These are phyloP conservation scores for Capitulum mitella DNA, from an alignment of 2,888 invertebrate species.

Conservation along the genomic window DNA sequence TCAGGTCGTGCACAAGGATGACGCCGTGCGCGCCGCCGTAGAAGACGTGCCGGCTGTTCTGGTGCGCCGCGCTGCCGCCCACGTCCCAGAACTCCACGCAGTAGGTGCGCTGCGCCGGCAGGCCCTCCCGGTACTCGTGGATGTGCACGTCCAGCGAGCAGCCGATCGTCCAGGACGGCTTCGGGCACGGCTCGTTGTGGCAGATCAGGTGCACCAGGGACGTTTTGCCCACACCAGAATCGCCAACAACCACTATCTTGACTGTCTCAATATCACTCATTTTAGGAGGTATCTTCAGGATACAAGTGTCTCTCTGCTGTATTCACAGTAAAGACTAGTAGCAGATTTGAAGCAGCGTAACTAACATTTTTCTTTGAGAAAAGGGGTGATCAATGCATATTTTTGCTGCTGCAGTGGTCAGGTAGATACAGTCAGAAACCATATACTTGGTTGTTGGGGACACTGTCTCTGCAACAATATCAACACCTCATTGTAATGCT, in stretches of 20 bases:
- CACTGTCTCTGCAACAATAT: too few relatives aligned
- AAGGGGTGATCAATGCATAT: too few relatives aligned
- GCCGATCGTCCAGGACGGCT: slow-evolving; percentile 93
- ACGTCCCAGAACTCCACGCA: slow-evolving; percentile 97
- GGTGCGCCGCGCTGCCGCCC: slow-evolving; percentile 87
- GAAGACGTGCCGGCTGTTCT: slow-evolving; percentile 87
- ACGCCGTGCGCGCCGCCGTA: slow-evolving; percentile 89
- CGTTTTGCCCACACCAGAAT: slow-evolving; percentile 95
- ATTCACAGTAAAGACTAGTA: too few relatives aligned
- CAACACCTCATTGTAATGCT: too few relatives aligned
- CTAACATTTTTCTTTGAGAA: too few relatives aligned
- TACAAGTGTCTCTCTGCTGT: too few relatives aligned
- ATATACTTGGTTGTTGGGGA: too few relatives aligned
- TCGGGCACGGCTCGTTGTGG: slow-evolving; percentile 71
- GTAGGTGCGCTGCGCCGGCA: slow-evolving; percentile 78
- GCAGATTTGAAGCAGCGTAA: too few relatives aligned
- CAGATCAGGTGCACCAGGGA: slow-evolving; percentile 86
- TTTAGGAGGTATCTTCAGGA: too few relatives aligned
- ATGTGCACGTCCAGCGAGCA: slow-evolving; percentile 92
- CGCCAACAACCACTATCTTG: slow-evolving; percentile 74
- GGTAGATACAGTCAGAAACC: too few relatives aligned
- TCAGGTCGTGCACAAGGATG: slow-evolving; percentile 92
- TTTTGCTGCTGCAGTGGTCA: too few relatives aligned
- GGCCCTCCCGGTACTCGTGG: slow-evolving; percentile 90
- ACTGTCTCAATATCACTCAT: slow-evolving; percentile 30